Conservation (phyloP, 2,797 vertebrate genomes). For the Enteromius paludinosus region DNA sequence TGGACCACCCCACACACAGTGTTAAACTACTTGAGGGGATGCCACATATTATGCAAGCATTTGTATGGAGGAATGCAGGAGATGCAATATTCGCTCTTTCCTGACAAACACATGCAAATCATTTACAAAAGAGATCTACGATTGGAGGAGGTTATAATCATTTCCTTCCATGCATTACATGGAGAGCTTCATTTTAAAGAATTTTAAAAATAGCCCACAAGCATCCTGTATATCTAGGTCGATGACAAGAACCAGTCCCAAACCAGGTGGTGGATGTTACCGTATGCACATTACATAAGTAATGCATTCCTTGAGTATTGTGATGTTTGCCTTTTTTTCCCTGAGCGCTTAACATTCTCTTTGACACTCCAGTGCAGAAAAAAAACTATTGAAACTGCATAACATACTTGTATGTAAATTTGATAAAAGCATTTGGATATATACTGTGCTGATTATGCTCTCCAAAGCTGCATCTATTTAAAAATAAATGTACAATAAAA, state of each 20-base stretch:
- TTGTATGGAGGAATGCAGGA: neutral
- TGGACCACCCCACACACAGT: conserved; percentile 13
- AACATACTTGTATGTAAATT: neutral
- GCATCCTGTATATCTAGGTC: conserved; percentile 30
- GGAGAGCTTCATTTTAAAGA: conserved; percentile 19
- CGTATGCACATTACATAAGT: conserved; percentile 28
- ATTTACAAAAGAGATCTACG: conserved; percentile 3
- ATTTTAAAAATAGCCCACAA: neutral
- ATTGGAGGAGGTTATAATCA: neutral
- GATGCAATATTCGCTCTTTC: conserved; percentile 1
- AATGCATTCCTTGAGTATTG: conserved; percentile 13
- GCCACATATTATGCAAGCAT: conserved; percentile 11
- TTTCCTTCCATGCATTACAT: neutral
- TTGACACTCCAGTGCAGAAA: conserved; percentile 28
- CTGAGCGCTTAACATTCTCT: conserved; percentile 28
- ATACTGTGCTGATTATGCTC: neutral
- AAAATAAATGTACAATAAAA: neutral
- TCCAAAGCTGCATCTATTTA: neutral
- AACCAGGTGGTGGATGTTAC: conserved; percentile 29
- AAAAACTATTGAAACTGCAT: conserved; percentile 15
- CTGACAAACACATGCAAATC: conserved; percentile 21
- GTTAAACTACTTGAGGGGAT: conserved; percentile 3
- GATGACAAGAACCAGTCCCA: conserved; percentile 5
- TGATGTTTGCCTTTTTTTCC: conserved; percentile 7
- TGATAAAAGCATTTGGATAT: neutral